A percentile compares a stretch with the other conserved stretches of the same genome.
Conservation (phyloP, 2,888 invertebrate genomes). For the Panzeria rudis region DNA sequence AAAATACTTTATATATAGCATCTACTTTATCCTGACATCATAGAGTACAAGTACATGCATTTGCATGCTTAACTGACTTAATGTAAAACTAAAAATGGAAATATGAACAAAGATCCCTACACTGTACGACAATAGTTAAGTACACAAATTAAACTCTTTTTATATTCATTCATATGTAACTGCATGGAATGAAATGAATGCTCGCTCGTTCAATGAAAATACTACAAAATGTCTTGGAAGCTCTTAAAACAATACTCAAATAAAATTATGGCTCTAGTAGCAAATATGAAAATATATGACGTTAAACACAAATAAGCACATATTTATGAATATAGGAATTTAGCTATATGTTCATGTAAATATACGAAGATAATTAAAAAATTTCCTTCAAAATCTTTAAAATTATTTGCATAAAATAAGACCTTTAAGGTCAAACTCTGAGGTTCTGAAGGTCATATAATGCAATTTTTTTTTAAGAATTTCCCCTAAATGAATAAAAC, state of each 20-base stretch:
- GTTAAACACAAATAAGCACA: not conserved
- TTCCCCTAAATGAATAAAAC: too few species aligned
- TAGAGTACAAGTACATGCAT: not conserved
- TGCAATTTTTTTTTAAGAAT: too few species aligned
- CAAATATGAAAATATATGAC: slow-evolving; percentile 37
- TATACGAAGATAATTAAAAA: not conserved
- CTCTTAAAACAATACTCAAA: slow-evolving; percentile 50
- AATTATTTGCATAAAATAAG: not conserved
- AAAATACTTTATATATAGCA: slow-evolving; percentile 24
- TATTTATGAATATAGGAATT: not conserved
- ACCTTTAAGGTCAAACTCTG: too few species aligned
- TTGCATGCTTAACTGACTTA: slow-evolving; percentile 41
- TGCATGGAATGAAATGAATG: slow-evolving; percentile 20
- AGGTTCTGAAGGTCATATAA: too few species aligned
- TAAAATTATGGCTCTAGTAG: slow-evolving; percentile 50
- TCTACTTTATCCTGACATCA: not conserved
- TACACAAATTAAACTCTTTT: not conserved
- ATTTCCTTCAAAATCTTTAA: not conserved
- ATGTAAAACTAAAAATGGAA: slow-evolving; percentile 29
- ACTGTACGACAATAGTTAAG: not conserved
- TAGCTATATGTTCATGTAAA: not conserved
- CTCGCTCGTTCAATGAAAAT: slow-evolving; percentile 46
- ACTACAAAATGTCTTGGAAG: slow-evolving; percentile 41
- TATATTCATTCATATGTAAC: not conserved
- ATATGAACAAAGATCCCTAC: not conserved